Percentiles rank a stretch among this genome's conserved stretches.
These are phyloP conservation scores for Axinella damicornis DNA, from an alignment of 37 sponge, comb jelly and placozoan genomes.

Conservation along the genomic window DNA sequence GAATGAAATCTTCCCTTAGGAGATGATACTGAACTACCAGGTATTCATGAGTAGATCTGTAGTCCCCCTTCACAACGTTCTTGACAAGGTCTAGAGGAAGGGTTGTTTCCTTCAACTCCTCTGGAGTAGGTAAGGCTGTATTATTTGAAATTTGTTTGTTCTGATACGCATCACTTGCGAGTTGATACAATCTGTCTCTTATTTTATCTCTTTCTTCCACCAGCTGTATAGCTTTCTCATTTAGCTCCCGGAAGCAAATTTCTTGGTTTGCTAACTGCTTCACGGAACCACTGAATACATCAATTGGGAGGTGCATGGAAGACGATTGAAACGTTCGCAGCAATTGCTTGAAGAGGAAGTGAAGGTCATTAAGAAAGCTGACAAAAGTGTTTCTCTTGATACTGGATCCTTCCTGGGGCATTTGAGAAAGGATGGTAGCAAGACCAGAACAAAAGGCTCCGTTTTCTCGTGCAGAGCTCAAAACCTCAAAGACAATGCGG, in stretches of 20 bases:
- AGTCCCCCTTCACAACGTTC: not conserved
- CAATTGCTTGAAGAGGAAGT: not conserved
- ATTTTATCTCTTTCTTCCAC: not conserved
- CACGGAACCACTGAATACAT: not conserved
- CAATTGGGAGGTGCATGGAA: not conserved
- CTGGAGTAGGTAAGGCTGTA: not conserved
- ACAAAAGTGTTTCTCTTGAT: not conserved
- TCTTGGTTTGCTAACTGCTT: not conserved
- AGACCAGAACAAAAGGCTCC: too few species aligned
- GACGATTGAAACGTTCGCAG: not conserved
- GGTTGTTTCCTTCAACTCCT: not conserved
- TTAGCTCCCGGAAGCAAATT: not conserved
- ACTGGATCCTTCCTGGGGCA: not conserved
- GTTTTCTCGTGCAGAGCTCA: too few species aligned
- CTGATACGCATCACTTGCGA: not conserved
- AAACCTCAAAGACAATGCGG: too few species aligned
- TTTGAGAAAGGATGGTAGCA: too few species aligned
- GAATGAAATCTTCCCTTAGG: not conserved
- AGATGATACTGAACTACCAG: not conserved
- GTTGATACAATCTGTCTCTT: not conserved
- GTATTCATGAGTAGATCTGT: not conserved
- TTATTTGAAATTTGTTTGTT: not conserved
- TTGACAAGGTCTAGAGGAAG: not conserved
- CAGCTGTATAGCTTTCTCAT: not conserved
- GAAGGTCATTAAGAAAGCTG: not conserved